These are phyloP conservation scores for Sebastes matsubarae DNA, from an alignment of 2,797 vertebrate species.

Conservation along the genomic window DNA sequence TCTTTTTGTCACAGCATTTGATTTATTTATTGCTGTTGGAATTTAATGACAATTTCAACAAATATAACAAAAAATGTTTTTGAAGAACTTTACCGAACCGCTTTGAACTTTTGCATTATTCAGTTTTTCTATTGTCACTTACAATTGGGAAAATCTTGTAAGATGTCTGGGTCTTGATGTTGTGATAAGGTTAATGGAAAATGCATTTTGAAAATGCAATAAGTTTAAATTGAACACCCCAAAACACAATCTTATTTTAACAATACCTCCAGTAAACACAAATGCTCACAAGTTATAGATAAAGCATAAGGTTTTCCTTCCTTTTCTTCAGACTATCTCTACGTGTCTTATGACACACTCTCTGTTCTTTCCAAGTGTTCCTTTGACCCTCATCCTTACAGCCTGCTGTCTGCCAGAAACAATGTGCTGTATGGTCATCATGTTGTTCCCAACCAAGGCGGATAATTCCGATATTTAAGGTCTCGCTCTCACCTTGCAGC, in stretches of 20 bases:
- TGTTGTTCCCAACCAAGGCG: constrained; percentile 18
- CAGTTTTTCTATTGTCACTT: not conserved
- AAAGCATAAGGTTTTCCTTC: not conserved
- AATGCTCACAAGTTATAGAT: not conserved
- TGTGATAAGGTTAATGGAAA: not conserved
- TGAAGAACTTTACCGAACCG: too few relatives aligned
- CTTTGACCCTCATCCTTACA: constrained; percentile 47
- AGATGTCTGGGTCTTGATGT: not conserved
- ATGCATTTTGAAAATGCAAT: not conserved
- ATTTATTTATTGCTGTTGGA: not conserved
- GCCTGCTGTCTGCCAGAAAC: constrained; percentile 36
- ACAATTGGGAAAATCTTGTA: not conserved
- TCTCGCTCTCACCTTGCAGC: constrained; percentile 32
- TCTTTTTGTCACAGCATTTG: not conserved
- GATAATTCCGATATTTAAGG: constrained; percentile 41
- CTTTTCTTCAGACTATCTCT: not conserved
- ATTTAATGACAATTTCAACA: not conserved
- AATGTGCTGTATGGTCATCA: constrained; percentile 39
- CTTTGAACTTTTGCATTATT: not conserved
- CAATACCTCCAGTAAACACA: not conserved
- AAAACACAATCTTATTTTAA: not conserved
- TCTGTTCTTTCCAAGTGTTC: constrained; percentile 40
- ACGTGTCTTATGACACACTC: constrained; percentile 7
- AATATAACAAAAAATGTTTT: not conserved
- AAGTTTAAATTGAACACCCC: not conserved